These are phyloP conservation scores for Lithophane ornitopus DNA, from an alignment of 2,888 invertebrate genomes.

Conservation along the genomic window DNA sequence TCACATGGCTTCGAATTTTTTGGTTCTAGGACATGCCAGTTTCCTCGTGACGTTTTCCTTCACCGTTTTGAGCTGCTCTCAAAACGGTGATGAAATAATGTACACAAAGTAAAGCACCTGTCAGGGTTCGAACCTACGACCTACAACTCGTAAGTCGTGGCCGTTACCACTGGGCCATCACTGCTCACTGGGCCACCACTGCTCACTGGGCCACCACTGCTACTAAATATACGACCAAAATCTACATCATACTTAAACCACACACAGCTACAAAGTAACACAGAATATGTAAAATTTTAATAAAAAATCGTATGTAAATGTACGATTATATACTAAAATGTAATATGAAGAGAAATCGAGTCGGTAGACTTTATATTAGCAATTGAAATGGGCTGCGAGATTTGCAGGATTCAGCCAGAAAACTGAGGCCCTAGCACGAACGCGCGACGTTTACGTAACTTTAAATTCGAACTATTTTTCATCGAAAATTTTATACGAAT, in stretches of 20 bases:
- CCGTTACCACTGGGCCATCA: too few species aligned
- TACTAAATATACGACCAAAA: not conserved
- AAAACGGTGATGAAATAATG: too few species aligned
- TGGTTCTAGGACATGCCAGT: too few species aligned
- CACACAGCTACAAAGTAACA: not conserved
- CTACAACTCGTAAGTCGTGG: too few species aligned
- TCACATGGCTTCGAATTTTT: too few species aligned
- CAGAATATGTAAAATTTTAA: conserved; percentile 42
- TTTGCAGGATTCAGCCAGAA: conserved; percentile 47
- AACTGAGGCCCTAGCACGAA: conserved; percentile 14
- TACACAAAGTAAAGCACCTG: too few species aligned
- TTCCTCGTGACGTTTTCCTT: too few species aligned
- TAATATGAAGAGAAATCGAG: conserved; percentile 63
- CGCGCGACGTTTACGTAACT: too few species aligned
- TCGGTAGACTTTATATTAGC: conserved; percentile 70
- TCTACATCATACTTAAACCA: not conserved
- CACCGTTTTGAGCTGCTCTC: too few species aligned
- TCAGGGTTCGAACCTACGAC: too few species aligned
- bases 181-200: too few species aligned
- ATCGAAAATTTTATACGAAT: not conserved
- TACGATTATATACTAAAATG: conserved; percentile 70
- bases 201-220: too few species aligned
- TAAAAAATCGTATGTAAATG: conserved; percentile 69
- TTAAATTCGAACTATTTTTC: not conserved
- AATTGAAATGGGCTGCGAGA: conserved; percentile 72